Evolutionary conservation across 2,888 invertebrate species (phyloP).

Genomic region (Acrobasis suavella): DNA sequence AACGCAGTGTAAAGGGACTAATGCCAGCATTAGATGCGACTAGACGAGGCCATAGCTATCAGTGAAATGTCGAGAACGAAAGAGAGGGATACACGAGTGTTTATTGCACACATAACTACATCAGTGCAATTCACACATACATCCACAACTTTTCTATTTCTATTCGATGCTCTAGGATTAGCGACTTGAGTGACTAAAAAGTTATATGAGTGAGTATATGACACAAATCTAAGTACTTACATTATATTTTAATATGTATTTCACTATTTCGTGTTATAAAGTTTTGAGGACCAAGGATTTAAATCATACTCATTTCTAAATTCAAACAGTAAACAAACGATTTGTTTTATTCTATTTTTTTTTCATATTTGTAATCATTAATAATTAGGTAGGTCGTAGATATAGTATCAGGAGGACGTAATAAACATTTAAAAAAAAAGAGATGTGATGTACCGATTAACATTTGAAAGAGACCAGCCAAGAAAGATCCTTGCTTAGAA

Average conservation of each 20-base stretch:
- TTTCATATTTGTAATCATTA: too few species aligned
- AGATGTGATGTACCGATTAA: not conserved
- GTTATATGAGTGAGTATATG: not conserved
- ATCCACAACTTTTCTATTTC: slow-evolving; percentile 72
- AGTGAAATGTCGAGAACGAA: slow-evolving; percentile 81
- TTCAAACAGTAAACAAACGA: too few species aligned
- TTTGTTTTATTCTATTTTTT: too few species aligned
- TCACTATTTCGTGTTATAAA: too few species aligned
- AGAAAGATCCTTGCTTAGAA: slow-evolving; percentile 16
- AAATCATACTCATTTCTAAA: too few species aligned
- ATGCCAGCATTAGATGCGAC: slow-evolving; percentile 82
- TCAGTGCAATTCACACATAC: slow-evolving; percentile 75
- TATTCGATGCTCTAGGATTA: slow-evolving; percentile 69
- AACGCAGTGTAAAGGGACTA: slow-evolving; percentile 65
- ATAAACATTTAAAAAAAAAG: not conserved
- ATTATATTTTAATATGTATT: too few species aligned
- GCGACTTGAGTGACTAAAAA: slow-evolving; percentile 35
- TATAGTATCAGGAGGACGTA: too few species aligned
- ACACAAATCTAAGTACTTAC: not conserved
- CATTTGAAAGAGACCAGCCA: slow-evolving; percentile 4
- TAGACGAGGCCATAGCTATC: slow-evolving; percentile 82
- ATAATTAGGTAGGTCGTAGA: too few species aligned
- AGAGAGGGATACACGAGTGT: slow-evolving; percentile 78
- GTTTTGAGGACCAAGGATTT: too few species aligned
- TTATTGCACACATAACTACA: slow-evolving; percentile 78